These are phyloP conservation scores for Leucopsar rothschildi DNA, from an alignment of 2,113 vertebrate species.

Conservation along the genomic window DNA sequence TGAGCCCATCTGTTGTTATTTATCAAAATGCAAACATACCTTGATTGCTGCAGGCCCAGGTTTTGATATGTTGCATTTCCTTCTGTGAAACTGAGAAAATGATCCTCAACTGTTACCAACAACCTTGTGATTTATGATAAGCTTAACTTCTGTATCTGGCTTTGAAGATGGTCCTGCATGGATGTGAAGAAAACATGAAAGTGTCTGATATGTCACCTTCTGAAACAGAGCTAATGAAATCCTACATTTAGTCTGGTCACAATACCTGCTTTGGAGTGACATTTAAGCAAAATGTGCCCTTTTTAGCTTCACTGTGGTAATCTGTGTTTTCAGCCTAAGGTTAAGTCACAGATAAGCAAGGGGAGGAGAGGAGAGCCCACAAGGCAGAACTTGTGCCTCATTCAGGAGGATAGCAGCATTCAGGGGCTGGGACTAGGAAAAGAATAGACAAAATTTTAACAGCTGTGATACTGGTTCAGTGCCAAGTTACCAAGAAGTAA, in stretches of 20 bases:
- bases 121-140: neutral
- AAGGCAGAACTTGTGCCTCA: neutral
- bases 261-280: neutral
- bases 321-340: accelerated
- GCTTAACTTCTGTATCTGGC: neutral
- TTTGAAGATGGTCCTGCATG: neutral
- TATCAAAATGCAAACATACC: neutral
- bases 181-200: neutral
- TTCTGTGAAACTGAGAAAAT: neutral
- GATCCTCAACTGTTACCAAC: neutral
- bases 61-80: neutral
- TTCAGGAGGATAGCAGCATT: neutral
- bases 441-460: neutral
- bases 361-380: neutral
- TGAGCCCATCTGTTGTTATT: neutral
- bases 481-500: neutral
- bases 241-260: neutral
- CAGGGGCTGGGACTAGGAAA: neutral
- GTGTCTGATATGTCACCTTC: neutral
- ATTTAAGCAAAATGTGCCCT: neutral
- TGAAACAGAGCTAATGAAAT: neutral
- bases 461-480: neutral
- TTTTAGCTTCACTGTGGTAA: neutral
- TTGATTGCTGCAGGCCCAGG: neutral
- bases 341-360: neutral